These are phyloP conservation scores for Epizoanthus scotinus DNA, from an alignment of 92 coral and sea anemone genomes.

Conservation along the genomic window DNA sequence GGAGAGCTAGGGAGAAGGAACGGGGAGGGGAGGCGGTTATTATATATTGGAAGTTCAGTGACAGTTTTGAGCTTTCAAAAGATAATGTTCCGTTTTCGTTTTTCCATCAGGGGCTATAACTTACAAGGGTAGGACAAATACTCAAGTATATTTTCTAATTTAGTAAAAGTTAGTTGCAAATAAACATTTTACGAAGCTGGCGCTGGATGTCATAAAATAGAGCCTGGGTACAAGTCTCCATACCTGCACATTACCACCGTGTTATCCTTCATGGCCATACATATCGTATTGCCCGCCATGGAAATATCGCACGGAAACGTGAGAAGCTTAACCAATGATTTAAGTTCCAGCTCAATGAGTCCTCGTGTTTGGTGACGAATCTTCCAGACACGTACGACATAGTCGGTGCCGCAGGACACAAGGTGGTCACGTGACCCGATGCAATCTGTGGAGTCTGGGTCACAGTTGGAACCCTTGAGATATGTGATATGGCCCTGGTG, in stretches of 20 bases:
- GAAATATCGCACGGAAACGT: constrained; percentile 75
- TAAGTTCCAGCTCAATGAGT: constrained; percentile 63
- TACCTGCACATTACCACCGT: constrained; percentile 83
- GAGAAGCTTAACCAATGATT: constrained; percentile 74
- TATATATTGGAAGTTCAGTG: no score
- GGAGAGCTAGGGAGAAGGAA: no score
- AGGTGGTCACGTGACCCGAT: constrained; percentile 77
- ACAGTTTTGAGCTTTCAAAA: no score
- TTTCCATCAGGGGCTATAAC: no score
- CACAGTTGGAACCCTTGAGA: constrained; percentile 68
- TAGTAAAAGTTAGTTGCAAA: no score
- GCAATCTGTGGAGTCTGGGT: constrained; percentile 49
- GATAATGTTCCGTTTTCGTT: no score
- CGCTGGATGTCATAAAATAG: no score
- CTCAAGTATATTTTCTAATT: no score
- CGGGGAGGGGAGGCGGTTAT: no score
- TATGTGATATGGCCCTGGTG: constrained; percentile 87
- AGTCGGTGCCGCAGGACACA: constrained; percentile 87
- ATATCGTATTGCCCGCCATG: constrained; percentile 83
- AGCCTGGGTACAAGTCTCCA: neutral
- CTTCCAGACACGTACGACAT: constrained; percentile 81
- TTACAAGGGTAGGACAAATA: no score
- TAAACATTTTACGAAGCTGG: no score
- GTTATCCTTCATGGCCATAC: constrained; percentile 80
- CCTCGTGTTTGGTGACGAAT: constrained; percentile 49